phyloP scores from a whole-genome alignment of 2,797 vertebrate species.

The Micrastur ruficollis region DNA sequence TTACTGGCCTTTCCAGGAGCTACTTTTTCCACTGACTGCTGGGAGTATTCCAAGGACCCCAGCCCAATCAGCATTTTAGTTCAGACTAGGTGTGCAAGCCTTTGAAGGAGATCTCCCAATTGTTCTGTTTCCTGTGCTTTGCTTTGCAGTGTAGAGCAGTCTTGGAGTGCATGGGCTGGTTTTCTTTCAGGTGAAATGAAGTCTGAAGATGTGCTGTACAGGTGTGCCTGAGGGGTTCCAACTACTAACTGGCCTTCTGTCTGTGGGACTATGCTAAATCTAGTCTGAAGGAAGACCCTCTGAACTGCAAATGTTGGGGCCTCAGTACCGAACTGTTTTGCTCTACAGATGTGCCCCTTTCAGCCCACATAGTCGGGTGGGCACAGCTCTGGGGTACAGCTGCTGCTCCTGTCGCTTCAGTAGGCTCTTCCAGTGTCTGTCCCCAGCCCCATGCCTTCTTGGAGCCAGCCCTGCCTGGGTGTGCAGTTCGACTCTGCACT shows the following conservation, averaged over 20 bases:
- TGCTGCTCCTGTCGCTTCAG: not conserved
- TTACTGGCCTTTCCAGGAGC: not conserved
- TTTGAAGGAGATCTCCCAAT: not conserved
- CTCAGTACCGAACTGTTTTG: not conserved
- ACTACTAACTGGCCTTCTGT: accelerated
- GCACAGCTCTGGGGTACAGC: not conserved
- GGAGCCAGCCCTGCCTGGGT: not conserved
- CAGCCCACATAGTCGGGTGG: not conserved
- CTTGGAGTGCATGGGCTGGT: not conserved
- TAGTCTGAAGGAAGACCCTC: not conserved
- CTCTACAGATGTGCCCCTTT: not conserved
- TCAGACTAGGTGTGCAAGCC: not conserved
- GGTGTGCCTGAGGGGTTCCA: not conserved
- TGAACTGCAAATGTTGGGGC: not conserved
- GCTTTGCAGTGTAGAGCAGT: not conserved
- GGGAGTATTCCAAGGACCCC: not conserved
- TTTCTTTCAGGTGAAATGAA: not conserved
- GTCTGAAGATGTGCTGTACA: not conserved
- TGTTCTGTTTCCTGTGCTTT: not conserved
- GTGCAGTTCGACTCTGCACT: not conserved
- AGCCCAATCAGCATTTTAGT: not conserved
- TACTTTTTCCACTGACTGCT: not conserved
- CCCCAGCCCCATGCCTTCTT: not conserved
- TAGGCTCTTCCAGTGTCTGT: not conserved
- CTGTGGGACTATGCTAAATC: not conserved